phyloP scores from a whole-genome alignment of 2,113 vertebrate species.

The Saimiri boliviensis region DNA sequence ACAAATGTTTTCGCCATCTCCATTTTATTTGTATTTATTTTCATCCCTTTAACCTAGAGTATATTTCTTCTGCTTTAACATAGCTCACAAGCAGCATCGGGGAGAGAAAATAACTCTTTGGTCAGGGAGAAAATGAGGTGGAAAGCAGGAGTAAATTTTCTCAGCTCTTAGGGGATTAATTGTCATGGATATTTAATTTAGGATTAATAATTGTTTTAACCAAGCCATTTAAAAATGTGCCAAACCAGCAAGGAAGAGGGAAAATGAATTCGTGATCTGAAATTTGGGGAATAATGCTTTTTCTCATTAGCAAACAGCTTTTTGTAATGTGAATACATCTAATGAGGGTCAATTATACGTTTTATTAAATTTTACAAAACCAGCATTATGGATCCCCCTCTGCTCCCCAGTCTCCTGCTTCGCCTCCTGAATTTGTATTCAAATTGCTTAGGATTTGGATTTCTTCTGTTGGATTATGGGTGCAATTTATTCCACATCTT shows the following conservation, averaged over 20 bases:
- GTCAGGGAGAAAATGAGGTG: slow-evolving; percentile 51
- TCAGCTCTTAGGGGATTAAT: slow-evolving; percentile 66
- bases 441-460: not conserved
- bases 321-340: slow-evolving; percentile 71
- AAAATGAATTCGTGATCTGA: slow-evolving; percentile 72
- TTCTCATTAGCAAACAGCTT: slow-evolving; percentile 72
- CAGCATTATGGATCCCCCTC: slow-evolving; percentile 1
- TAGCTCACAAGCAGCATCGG: not conserved
- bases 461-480: not conserved
- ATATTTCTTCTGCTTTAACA: slow-evolving; percentile 38
- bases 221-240: slow-evolving; percentile 70
- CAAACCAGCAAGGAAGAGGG: slow-evolving; percentile 66
- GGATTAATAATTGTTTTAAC: slow-evolving; percentile 78
- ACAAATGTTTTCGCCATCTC: not conserved
- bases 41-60: not conserved
- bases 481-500: not conserved
- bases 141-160: slow-evolving; percentile 21
- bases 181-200: slow-evolving; percentile 76
- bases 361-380: slow-evolving; percentile 71
- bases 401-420: not conserved
- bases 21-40: slow-evolving; percentile 10
- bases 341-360: slow-evolving; percentile 74
- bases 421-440: slow-evolving; percentile 1
- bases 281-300: slow-evolving; percentile 73
- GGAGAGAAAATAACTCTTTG: slow-evolving; percentile 16